These are phyloP conservation scores for Phrynosoma blainvillii DNA, from an alignment of 2,113 vertebrate species.

Conservation along the genomic window DNA sequence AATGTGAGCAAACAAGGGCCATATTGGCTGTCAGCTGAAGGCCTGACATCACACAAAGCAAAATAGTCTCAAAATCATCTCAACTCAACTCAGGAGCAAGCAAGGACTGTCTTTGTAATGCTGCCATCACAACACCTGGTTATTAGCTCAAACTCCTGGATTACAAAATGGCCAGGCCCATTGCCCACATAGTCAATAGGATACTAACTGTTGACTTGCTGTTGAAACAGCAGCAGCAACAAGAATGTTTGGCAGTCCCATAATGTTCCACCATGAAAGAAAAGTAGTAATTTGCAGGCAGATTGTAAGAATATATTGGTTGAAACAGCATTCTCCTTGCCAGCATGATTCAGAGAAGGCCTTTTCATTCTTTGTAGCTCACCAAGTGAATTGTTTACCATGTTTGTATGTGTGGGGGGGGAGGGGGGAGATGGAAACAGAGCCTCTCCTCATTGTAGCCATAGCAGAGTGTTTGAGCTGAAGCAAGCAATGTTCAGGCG, in stretches of 20 bases:
- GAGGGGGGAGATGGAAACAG: background rate
- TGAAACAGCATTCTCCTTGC: accelerated
- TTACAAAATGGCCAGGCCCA: background rate
- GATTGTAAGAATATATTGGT: background rate
- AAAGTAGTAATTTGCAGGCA: background rate
- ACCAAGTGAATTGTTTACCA: conserved; percentile 19
- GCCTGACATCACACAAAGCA: background rate
- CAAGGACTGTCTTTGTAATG: background rate
- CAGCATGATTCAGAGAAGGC: background rate
- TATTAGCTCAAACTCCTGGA: background rate
- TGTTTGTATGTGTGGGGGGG: background rate
- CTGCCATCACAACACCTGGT: background rate
- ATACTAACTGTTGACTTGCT: background rate
- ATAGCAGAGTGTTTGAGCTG: background rate
- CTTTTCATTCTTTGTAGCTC: background rate
- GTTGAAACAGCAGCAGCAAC: background rate
- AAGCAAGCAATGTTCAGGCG: background rate
- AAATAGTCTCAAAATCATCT: background rate
- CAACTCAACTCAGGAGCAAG: background rate
- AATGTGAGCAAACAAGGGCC: background rate
- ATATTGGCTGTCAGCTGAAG: too few relatives aligned
- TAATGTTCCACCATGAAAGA: background rate
- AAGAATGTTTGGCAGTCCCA: background rate
- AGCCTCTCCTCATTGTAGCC: background rate
- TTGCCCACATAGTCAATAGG: background rate